phyloP scores from a whole-genome alignment of 2,113 vertebrate genomes.

The Poecile atricapillus region DNA sequence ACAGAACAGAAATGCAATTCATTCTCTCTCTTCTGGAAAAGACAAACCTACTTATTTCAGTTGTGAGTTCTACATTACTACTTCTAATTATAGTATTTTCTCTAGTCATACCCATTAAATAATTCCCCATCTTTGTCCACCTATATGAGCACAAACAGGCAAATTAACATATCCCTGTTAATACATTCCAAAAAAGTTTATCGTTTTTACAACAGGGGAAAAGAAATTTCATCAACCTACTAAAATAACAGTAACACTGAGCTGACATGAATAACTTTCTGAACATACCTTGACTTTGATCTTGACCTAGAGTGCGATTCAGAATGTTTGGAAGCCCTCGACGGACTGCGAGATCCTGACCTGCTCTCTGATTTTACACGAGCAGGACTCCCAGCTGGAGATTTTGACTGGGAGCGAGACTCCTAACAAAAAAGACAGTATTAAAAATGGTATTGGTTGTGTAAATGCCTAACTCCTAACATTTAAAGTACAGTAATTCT shows the following conservation, averaged over 20 bases:
- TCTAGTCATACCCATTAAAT: background rate
- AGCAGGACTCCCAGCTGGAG: conserved; percentile 87
- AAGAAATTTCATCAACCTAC: background rate
- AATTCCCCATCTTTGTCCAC: background rate
- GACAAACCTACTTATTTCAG: background rate
- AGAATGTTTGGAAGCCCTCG: conserved; percentile 85
- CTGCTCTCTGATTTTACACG: conserved; percentile 89
- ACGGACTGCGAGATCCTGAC: conserved; percentile 87
- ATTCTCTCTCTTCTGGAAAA: background rate
- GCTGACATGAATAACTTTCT: background rate
- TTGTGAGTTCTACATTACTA: background rate
- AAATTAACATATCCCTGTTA: background rate
- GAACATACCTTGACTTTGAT: conserved; percentile 89
- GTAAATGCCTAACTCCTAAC: conserved; percentile 81
- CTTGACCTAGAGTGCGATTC: conserved; percentile 87
- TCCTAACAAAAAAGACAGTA: conserved; percentile 86
- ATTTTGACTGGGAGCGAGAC: conserved; percentile 91
- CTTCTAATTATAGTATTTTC: background rate
- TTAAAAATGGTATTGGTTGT: conserved; percentile 82
- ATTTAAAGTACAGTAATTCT: conserved; percentile 78
- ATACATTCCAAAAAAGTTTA: background rate
- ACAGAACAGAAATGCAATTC: background rate
- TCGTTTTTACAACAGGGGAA: background rate
- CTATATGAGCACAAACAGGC: background rate
- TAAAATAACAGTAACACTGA: background rate